Evolutionary conservation across 2,888 invertebrate species (phyloP), one percentile per base, ranked within the genome.

Genomic region (Apodemia zela): DNA sequence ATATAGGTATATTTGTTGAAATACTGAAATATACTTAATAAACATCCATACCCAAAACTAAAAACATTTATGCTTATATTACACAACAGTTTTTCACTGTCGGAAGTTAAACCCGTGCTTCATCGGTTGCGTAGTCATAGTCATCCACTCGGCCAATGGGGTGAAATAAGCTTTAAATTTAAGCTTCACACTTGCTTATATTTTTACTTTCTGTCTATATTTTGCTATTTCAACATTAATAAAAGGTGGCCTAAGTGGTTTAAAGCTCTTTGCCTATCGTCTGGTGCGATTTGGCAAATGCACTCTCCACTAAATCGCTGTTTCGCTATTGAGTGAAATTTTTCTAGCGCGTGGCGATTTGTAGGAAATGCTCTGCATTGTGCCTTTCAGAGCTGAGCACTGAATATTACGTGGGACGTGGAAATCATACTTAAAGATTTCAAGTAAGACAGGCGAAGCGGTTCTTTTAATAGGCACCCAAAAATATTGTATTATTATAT

Each of bases 271-370:
- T 21, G 15, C 1, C 54, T 29, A 29, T 54, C 13, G 72, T 73
- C 71, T 61, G 68, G 73, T 69, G 77, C 81, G 81, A 81, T 83
- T 86, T 82, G 73, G 75, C 73, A 77, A 84, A 81, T 84, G 84
- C 81, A 84, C 78, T 82, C 74, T 71, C 72, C 75, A 73, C 79
- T 76, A 84, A 85, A 85, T 84, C 81, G 82, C 73, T 75, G 73
- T 75, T 81, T 75, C 77, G 76, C 74, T 78, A 85, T 81, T 78
- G 85, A 83, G 77, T 82, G 81, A 85, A 87, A 87, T 84, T 87
- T 87, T 78, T 75, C 75, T 80, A 79, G 75, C 75, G 69, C 66
- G 63, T 72, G 72, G 73, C 72, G 75, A 73, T 81, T 81, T 73
- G 79, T 79, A 79, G 80, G 78, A 74, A 80, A 80, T 77, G 75